Evolutionary conservation across 1,140 invertebrate genomes (phyloP).

Genomic region (Brachionus angularis): DNA sequence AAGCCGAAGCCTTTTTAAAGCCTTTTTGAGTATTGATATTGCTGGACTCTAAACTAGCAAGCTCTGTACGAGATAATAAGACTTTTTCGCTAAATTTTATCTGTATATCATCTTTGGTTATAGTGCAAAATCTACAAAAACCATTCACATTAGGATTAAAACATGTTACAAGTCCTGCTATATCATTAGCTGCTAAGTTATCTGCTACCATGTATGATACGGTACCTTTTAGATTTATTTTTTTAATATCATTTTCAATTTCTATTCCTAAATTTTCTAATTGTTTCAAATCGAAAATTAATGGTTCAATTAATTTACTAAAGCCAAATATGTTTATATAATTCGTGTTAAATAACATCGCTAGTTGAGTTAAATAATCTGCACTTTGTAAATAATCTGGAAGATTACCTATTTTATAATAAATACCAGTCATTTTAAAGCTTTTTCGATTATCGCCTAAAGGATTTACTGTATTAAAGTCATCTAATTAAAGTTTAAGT

Average conservation of each 20-base stretch:
- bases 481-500: neutral
- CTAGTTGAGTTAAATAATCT: neutral
- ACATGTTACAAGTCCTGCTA: neutral
- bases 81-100: neutral
- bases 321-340: neutral
- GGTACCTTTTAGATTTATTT: neutral
- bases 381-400: neutral
- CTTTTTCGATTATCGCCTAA: neutral
- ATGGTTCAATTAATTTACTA: neutral
- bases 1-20: neutral
- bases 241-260: neutral
- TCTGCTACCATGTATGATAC: neutral
- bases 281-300: neutral
- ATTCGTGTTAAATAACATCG: neutral
- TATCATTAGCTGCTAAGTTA: neutral
- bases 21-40: neutral
- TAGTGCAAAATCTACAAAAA: neutral
- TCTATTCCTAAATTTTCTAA: neutral
- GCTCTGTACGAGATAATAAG: neutral
- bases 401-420: neutral
- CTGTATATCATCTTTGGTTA: neutral
- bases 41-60: neutral
- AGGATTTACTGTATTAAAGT: neutral
- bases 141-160: neutral
- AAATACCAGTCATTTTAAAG: neutral